A percentile compares a stretch with the other conserved stretches of the same genome.
Evolutionary conservation across 2,797 vertebrate genomes (phyloP).

Genomic region (Platalea minor): DNA sequence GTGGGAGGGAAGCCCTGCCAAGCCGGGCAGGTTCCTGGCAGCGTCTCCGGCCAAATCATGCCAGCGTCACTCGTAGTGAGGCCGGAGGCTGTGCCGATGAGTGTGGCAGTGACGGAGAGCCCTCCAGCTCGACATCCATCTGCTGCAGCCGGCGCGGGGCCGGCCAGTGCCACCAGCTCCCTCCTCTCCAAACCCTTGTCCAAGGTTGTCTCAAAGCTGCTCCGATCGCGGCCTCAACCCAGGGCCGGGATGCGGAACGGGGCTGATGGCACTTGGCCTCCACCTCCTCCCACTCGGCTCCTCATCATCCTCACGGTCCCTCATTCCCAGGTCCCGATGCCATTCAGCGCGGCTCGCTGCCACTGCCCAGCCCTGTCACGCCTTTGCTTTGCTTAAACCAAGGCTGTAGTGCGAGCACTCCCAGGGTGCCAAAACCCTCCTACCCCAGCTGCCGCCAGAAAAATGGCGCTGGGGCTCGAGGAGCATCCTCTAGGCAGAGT

Average conservation of each 20-base stretch:
- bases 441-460: neutral
- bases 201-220: neutral
- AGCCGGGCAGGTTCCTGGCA: neutral
- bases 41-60: neutral
- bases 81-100: neutral
- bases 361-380: neutral
- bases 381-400: neutral
- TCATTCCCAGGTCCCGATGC: neutral
- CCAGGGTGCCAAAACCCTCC: neutral
- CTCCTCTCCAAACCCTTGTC: neutral
- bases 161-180: neutral
- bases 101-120: neutral
- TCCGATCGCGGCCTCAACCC: neutral
- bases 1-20: neutral
- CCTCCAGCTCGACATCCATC: rapidly evolving
- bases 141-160: rapidly evolving
- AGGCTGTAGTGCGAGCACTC: neutral
- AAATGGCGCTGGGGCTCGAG: neutral
- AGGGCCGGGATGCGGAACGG: neutral
- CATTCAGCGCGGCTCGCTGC: neutral
- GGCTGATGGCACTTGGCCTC: neutral
- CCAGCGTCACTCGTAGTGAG: rapidly evolving
- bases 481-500: neutral
- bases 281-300: neutral
- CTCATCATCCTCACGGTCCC: neutral